phyloP scores from a whole-genome alignment of 2,113 vertebrate species.

The Riparia riparia region DNA sequence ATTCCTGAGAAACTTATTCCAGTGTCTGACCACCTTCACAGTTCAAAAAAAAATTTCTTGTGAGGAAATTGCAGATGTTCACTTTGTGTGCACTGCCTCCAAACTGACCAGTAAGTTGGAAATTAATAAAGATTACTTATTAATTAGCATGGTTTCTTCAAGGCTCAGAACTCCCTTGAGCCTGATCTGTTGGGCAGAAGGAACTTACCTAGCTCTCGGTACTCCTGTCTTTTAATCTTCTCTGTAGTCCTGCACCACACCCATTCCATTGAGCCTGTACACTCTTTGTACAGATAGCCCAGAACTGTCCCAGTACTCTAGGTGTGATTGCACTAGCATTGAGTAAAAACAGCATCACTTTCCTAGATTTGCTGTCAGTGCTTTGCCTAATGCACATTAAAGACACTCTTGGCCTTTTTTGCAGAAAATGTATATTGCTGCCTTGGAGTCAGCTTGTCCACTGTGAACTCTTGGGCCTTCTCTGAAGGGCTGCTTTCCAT shows the following conservation, averaged over 20 bases:
- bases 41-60: background rate
- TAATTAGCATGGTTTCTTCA: background rate
- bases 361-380: background rate
- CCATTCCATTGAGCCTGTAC: background rate
- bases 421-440: background rate
- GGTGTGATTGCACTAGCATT: background rate
- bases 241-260: background rate
- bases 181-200: background rate
- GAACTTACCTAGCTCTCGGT: background rate
- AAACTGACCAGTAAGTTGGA: background rate
- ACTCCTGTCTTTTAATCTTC: background rate
- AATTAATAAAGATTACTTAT: background rate
- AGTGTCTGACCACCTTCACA: background rate
- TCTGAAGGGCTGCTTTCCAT: background rate
- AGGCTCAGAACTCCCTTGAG: background rate
- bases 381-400: background rate
- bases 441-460: background rate
- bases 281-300: background rate
- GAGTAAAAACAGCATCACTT: background rate
- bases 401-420: background rate
- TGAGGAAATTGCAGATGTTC: background rate
- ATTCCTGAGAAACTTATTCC: background rate
- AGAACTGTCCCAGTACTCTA: background rate
- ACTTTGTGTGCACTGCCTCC: background rate
- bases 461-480: fast-evolving